Base-by-base conservation (phyloP, 2,888 invertebrate genomes). In the Candidula unifasciata region DNA sequence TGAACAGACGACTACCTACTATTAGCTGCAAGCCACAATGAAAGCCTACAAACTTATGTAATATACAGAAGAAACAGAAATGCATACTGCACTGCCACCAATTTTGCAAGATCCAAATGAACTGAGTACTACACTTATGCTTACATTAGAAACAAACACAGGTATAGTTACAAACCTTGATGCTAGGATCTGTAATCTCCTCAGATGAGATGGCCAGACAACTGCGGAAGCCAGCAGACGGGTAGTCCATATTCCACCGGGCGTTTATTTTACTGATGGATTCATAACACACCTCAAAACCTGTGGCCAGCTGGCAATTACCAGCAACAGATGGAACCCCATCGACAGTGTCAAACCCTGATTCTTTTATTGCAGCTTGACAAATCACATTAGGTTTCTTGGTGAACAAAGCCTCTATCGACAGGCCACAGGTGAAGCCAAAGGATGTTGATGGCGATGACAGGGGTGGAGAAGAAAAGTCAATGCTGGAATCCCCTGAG, bases 231-330 rank as follows among this genome's bases (percentile, higher is more conserved):
- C 77, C 83, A 54, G 83, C 77, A 57, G 69, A 52, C 0, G 83
- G 78, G 78, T 83, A 83, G 35, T 57, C 27, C 33, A 69, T 33
- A 27, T 83, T 37, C 83, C 83, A 83, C 57, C 44, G 77, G 24
- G 77, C 71, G 71, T 83, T 83, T 24, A 83, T 54, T 35, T 57
- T 60, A 44, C 77, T 68, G 27, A 83, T 69, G 0, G 33, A 33
- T 57, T 80, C 71, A 52, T 18, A 30, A 80, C 52, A 52, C 24
- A 54, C 24, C 35, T 35, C 69, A 21, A 35, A 24, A 18, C 76
- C n/a, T 5, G 30, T 78, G n/a, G 78, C 60, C 27, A 64, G n/a
- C 2, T 24, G 37, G 13, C 35, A 60, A 78, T 24, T 37, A 3
- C n/a, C 60, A 60, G 37, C 73, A 37, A 30, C 18, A 52, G 37